These are phyloP conservation scores for Talpa occidentalis DNA, from an alignment of 2,113 vertebrate species.

Conservation along the genomic window DNA sequence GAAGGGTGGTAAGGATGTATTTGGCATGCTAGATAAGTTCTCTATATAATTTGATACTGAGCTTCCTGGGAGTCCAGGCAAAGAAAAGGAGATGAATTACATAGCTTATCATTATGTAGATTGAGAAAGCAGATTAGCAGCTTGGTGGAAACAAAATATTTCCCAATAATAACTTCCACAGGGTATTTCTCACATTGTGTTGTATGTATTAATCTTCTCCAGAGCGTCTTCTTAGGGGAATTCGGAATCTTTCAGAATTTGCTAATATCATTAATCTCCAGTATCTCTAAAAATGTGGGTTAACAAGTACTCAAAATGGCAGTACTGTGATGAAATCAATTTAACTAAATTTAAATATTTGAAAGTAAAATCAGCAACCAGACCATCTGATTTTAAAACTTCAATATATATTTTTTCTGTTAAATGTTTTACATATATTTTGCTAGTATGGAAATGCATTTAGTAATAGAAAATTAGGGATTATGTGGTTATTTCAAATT, in stretches of 20 bases:
- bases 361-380: conserved; percentile 16
- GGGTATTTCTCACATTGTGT: neutral
- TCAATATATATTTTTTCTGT: neutral
- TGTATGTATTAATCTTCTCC: neutral
- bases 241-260: neutral
- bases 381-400: neutral
- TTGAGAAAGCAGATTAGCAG: neutral
- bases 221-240: neutral
- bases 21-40: neutral
- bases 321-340: neutral
- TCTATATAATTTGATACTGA: neutral
- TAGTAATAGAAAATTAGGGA: neutral
- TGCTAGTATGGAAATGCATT: conserved; percentile 1
- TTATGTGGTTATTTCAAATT: neutral
- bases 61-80: neutral
- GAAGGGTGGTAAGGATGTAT: neutral
- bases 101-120: neutral
- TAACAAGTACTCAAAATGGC: neutral
- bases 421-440: neutral
- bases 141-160: neutral
- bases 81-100: neutral
- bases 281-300: neutral
- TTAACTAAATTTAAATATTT: conserved; percentile 26
- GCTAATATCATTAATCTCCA: neutral
- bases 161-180: neutral